Evolutionary conservation across 2,113 vertebrate genomes (phyloP).

Genomic region (Trachemys scripta): DNA sequence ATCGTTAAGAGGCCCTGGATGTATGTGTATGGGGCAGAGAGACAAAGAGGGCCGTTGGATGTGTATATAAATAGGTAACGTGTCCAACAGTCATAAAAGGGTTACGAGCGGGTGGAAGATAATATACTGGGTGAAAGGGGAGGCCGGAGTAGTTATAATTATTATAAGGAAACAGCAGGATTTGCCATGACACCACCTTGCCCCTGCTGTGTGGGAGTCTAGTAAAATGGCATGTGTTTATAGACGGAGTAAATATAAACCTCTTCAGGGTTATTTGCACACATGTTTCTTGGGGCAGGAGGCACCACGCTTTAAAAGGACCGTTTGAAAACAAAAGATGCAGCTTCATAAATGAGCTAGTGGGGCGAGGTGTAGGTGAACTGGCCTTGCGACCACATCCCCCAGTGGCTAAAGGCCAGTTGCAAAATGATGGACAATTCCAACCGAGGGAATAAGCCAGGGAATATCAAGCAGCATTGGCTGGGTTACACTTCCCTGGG

Average conservation of each 20-base stretch:
- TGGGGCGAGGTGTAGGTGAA: not conserved
- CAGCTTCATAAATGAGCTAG: not conserved
- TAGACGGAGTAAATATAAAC: not conserved
- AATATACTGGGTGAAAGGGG: not conserved
- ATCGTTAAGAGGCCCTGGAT: not conserved
- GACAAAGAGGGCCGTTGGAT: not conserved
- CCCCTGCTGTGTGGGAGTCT: accelerated
- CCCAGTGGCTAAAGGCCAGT: not conserved
- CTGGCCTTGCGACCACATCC: not conserved
- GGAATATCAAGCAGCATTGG: not conserved
- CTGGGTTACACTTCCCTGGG: not conserved
- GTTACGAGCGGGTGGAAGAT: not conserved
- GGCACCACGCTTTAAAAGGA: not conserved
- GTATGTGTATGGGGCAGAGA: not conserved
- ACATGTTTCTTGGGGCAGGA: accelerated
- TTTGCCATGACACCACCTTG: not conserved
- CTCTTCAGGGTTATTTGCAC: not conserved
- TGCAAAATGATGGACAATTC: not conserved
- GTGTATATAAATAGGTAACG: not conserved
- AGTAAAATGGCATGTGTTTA: not conserved
- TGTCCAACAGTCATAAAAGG: not conserved
- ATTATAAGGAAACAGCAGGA: not conserved
- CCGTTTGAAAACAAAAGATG: not conserved
- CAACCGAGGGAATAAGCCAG: too few relatives aligned
- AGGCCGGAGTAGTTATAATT: not conserved